These are phyloP conservation scores for Echiichthys vipera DNA, from an alignment of 2,797 vertebrate species.

Conservation along the genomic window DNA sequence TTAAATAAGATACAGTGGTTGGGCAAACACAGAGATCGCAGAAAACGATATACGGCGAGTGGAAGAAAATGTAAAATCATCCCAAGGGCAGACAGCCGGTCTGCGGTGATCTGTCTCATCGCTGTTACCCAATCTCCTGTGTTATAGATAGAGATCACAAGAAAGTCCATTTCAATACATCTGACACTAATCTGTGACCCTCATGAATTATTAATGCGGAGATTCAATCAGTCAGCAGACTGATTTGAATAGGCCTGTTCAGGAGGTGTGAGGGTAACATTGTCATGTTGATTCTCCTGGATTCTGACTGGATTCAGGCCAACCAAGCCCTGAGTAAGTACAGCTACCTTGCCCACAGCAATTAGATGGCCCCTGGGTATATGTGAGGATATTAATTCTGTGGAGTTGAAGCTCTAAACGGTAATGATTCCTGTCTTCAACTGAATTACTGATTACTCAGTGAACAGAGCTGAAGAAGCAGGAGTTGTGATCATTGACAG, in stretches of 20 bases:
- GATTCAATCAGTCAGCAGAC: conserved; percentile 53
- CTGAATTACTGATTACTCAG: background rate
- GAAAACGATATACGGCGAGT: background rate
- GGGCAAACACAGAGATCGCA: background rate
- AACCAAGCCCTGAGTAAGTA: conserved; percentile 20
- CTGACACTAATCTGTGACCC: conserved; percentile 47
- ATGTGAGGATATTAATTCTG: conserved; percentile 22
- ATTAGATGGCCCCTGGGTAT: conserved; percentile 10
- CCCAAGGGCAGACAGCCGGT: conserved; percentile 10
- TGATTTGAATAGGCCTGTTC: conserved; percentile 34
- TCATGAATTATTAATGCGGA: conserved; percentile 67
- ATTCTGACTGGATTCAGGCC: conserved; percentile 34
- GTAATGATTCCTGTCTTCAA: background rate
- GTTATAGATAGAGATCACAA: conserved; percentile 36
- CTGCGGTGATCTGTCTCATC: conserved; percentile 22
- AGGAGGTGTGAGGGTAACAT: conserved; percentile 44
- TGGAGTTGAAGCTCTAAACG: background rate
- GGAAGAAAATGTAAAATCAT: conserved; percentile 3
- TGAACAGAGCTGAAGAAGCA: background rate
- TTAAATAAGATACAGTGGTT: background rate
- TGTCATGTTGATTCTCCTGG: conserved; percentile 60
- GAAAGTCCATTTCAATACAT: conserved; percentile 26
- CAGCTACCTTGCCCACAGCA: conserved; percentile 7
- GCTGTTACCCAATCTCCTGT: conserved; percentile 17
- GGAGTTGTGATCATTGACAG: conserved; percentile 30